phyloP scores from a whole-genome alignment of 2,888 invertebrate genomes.

The Drosophila mimetica region DNA sequence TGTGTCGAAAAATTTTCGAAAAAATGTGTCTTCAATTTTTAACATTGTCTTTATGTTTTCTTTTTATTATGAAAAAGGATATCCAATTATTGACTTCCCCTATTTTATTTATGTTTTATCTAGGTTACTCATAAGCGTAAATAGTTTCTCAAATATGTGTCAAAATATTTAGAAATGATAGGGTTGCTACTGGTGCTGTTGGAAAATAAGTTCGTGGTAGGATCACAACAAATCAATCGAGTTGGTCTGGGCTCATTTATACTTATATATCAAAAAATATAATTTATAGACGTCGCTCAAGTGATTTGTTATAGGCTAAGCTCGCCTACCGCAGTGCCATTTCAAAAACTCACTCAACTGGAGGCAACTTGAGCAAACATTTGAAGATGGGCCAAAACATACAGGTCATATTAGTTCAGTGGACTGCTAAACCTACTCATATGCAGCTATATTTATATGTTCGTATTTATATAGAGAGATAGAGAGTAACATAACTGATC shows the following conservation, averaged over 20 bases:
- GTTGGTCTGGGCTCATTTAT: constrained; percentile 81
- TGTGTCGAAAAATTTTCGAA: constrained; percentile 64
- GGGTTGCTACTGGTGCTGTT: constrained; percentile 21
- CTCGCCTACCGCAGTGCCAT: constrained; percentile 19
- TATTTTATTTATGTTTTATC: constrained; percentile 6
- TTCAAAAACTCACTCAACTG: constrained; percentile 63
- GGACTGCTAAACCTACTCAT: constrained; percentile 35
- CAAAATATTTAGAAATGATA: constrained; percentile 36
- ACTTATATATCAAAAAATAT: constrained; percentile 71
- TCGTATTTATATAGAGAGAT: constrained; percentile 9
- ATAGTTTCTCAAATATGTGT: constrained; percentile 65
- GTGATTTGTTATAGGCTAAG: constrained; percentile 66
- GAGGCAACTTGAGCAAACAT: constrained; percentile 62
- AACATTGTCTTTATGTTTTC: constrained; percentile 21
- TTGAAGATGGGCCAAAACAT: constrained; percentile 38
- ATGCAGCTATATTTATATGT: constrained; percentile 62
- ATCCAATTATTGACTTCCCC: constrained; percentile 12
- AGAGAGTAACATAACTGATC: constrained; percentile 18
- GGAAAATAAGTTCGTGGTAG: constrained; percentile 10
- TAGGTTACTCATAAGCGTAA: constrained; percentile 65
- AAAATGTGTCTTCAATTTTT: constrained; percentile 34
- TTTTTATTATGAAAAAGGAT: constrained; percentile 24
- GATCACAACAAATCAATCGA: constrained; percentile 75
- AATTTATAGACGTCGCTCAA: constrained; percentile 77
- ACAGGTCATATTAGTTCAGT: constrained; percentile 5